A percentile compares a stretch with the other conserved stretches of the same genome.
These are phyloP conservation scores for Catostomus latipinnis DNA, from an alignment of 2,797 vertebrate species.

Conservation along the genomic window DNA sequence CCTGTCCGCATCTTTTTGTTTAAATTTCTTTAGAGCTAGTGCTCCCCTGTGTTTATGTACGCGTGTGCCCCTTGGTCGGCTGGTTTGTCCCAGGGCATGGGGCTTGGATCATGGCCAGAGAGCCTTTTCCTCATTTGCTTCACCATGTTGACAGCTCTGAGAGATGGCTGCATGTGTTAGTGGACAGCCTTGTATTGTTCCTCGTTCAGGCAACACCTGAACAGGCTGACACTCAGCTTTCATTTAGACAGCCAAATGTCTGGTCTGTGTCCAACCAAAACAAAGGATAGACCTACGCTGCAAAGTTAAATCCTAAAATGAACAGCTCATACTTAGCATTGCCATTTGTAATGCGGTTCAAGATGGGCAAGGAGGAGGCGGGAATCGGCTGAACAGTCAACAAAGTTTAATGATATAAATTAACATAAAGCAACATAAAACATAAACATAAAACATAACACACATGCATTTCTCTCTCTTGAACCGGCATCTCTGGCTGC, in stretches of 20 bases:
- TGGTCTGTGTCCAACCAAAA: constrained; percentile 12
- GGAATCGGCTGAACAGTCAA: no score
- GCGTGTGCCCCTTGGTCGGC: background rate
- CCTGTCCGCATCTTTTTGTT: constrained; percentile 23
- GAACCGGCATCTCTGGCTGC: no score
- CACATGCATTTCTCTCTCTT: no score
- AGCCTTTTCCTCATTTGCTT: constrained; percentile 33
- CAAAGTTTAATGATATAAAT: no score
- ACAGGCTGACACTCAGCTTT: constrained; percentile 12
- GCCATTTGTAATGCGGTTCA: background rate
- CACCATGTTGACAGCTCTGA: constrained; percentile 35
- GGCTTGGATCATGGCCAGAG: constrained; percentile 26
- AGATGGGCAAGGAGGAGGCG: no score
- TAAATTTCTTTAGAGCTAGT: constrained; percentile 16
- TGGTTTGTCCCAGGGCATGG: constrained; percentile 14
- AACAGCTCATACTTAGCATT: no score
- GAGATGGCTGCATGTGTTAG: constrained; percentile 35
- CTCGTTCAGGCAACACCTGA: constrained; percentile 30
- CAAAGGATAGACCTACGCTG: constrained; percentile 21
- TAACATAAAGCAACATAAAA: no score
- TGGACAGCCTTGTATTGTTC: constrained; percentile 27
- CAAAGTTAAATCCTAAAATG: background rate
- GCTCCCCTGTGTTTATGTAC: background rate
- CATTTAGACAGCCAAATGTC: constrained; percentile 24
- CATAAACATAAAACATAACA: no score